These are phyloP conservation scores for Lycodopsis pacificus DNA, from an alignment of 2,797 vertebrate species.

Conservation along the genomic window DNA sequence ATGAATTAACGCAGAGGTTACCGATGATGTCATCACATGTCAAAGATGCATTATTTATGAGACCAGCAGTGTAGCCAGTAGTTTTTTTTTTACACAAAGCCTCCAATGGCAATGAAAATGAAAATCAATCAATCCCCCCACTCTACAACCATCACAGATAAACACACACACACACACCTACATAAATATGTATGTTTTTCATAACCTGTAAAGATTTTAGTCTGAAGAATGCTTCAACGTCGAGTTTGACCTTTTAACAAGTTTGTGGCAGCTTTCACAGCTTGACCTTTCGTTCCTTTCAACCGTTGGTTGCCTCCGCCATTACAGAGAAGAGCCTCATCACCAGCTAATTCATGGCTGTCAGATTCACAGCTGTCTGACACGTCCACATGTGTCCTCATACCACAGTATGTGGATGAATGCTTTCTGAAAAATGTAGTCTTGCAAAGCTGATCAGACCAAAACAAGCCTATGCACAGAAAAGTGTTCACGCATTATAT, in stretches of 20 bases:
- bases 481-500: neutral
- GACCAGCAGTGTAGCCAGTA: neutral
- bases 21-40: conserved; percentile 7
- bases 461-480: neutral
- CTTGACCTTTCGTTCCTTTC: conserved; percentile 56
- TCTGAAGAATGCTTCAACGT: conserved; percentile 24
- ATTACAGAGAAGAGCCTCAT: conserved; percentile 38
- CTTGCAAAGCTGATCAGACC: neutral
- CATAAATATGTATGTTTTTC: conserved; percentile 30
- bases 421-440: neutral
- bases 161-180: neutral
- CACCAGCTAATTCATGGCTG: conserved; percentile 50
- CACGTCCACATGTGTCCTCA: neutral
- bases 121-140: neutral
- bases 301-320: conserved; percentile 10
- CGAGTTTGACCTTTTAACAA: conserved; percentile 58
- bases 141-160: neutral
- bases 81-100: neutral
- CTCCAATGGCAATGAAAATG: neutral
- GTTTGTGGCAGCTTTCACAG: conserved; percentile 51
- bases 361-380: conserved; percentile 32
- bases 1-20: neutral
- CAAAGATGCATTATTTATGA: conserved; percentile 22
- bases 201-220: conserved; percentile 31
- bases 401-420: neutral